Conservation (phyloP, 2,113 vertebrate genomes). For the Oostethus manadensis region DNA sequence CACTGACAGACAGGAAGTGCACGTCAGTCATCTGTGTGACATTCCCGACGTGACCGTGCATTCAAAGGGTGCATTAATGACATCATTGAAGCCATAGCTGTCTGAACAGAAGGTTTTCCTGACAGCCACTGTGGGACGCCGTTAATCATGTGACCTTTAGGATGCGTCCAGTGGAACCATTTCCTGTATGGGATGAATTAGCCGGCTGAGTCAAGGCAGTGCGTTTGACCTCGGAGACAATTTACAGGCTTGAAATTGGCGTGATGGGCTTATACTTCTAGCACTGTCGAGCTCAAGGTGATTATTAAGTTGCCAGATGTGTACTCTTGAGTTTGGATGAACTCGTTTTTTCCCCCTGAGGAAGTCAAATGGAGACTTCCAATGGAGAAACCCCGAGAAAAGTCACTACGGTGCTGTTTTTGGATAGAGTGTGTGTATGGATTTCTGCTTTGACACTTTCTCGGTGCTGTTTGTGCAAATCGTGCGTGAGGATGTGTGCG, state of each 20-base stretch:
- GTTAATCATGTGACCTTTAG: constrained; percentile 47
- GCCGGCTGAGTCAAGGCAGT: constrained; percentile 18
- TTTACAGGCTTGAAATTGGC: constrained; percentile 12
- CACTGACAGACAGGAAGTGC: constrained; percentile 19
- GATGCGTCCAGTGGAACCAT: constrained; percentile 22
- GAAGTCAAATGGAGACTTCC: background rate
- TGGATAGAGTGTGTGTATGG: constrained; percentile 29
- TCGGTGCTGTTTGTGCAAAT: constrained; percentile 3
- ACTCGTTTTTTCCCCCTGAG: background rate
- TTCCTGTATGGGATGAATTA: constrained; percentile 28
- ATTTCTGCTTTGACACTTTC: constrained; percentile 14
- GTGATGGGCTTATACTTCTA: constrained; percentile 22
- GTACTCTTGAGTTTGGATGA: constrained; percentile 14
- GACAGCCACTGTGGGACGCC: constrained; percentile 21
- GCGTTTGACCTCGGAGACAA: constrained; percentile 7
- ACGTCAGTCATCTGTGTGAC: constrained; percentile 18
- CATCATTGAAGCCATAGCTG: constrained; percentile 31
- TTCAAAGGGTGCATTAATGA: constrained; percentile 40
- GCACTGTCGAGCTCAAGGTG: constrained; percentile 14
- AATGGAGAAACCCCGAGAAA: constrained; percentile 19
- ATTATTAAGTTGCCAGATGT: constrained; percentile 33
- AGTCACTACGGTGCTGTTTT: constrained; percentile 43
- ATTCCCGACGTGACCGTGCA: constrained; percentile 19
- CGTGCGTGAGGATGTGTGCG: constrained; percentile 15
- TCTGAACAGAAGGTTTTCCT: constrained; percentile 39